Evolutionary conservation across 2,888 invertebrate species (phyloP), one percentile per base, ranked within the genome.

Genomic region (Pammene fasciana): DNA sequence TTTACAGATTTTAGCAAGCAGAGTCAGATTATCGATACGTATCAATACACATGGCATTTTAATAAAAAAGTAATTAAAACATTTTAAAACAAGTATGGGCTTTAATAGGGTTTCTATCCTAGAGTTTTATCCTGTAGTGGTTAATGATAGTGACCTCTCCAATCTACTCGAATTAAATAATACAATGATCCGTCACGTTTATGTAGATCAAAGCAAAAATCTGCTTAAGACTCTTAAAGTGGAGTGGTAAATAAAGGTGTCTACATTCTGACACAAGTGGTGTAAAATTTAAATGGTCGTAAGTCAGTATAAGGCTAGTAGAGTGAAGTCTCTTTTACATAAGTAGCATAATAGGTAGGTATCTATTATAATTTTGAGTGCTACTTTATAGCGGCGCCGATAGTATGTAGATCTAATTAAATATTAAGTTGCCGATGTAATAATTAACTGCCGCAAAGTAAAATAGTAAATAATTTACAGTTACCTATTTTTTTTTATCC

Each of bases 161-260:
- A 26, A 26, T 26, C 2, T 26, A 26, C 26, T 26, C 26, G 26
- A 26, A n/a, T n/a, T n/a, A n/a, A 1, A 38, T 36, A 2, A 36
- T 56, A 14, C 36, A 38, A 14, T 34, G 13, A 56, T 38, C 16
- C 11, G 38, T 38, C 55, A 38, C n/a, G n/a, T n/a, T n/a, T 14
- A 36, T 10, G 14, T 43, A 41, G 43, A 57, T 57, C 57, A 57
- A 57, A 43, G 18, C 13, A 18, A 1, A 16, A 57, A 11, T 3
- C 13, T 18, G 18, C 57, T n/a, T 26, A 43, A 45, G 11, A 18
- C 13, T 48, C 48, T 11, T 13, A 50, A 50, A 10, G 8, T 45
- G 11, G 8, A 65, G 54, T 55, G 54, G 26, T 43, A n/a, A 16
- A 36, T 55, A 36, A 65, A 54, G 54, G 55, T 55, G 45, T 26